Evolutionary conservation across 2,888 invertebrate species (phyloP).

Genomic region (Xylophagus ater): DNA sequence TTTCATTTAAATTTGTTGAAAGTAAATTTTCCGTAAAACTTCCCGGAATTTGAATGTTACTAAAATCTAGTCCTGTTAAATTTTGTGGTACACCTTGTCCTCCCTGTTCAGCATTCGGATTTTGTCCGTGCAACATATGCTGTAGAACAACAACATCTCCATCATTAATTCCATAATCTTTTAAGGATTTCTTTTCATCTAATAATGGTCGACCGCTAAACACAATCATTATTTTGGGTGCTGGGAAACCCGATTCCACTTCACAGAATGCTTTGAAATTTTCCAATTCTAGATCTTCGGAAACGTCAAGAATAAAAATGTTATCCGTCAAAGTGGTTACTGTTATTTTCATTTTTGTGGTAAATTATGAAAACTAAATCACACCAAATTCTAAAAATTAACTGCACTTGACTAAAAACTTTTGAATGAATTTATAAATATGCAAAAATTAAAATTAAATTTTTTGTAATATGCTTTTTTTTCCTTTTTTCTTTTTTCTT

Average conservation of each 20-base stretch:
- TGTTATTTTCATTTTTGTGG: conserved; percentile 77
- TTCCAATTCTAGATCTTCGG: conserved; percentile 86
- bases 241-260: conserved; percentile 74
- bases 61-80: conserved; percentile 66
- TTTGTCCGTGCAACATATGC: conserved; percentile 48
- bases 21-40: too few species aligned
- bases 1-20: too few species aligned
- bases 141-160: conserved; percentile 82
- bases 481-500: too few species aligned
- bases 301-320: conserved; percentile 83
- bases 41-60: conserved; percentile 69
- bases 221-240: conserved; percentile 68
- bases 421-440: too few species aligned
- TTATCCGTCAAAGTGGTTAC: conserved; percentile 82
- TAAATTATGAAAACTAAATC: too few species aligned
- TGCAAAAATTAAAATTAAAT: too few species aligned
- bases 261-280: conserved; percentile 92
- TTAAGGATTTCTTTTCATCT: conserved; percentile 73
- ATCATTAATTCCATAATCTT: conserved; percentile 72
- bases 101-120: conserved; percentile 9
- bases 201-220: conserved; percentile 77
- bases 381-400: too few species aligned
- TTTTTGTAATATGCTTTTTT: too few species aligned
- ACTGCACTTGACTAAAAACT: too few species aligned
- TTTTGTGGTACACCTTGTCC: conserved; percentile 24